Evolutionary conservation across 1,140 invertebrate species (phyloP).

Genomic region (Metopolophium dirhodum): DNA sequence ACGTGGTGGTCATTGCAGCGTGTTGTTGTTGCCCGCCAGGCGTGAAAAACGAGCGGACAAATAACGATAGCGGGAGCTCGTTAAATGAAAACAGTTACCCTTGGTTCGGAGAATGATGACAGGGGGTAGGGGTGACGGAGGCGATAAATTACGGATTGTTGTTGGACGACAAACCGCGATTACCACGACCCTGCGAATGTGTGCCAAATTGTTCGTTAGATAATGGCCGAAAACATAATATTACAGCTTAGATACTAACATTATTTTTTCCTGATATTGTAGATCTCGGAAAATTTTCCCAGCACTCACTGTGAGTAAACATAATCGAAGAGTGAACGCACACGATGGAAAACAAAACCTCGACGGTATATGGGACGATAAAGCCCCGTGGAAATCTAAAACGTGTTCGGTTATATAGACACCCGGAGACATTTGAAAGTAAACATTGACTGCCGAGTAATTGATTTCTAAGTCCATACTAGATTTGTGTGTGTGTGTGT

Average conservation of each 20-base stretch:
- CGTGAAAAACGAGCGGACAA: neutral
- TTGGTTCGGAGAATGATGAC: neutral
- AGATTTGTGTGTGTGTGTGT: neutral
- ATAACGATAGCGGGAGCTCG: neutral
- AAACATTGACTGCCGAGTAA: neutral
- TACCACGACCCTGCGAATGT: neutral
- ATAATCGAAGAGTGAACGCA: neutral
- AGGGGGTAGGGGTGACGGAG: too few species aligned
- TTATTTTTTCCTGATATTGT: neutral
- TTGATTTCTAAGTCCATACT: conserved; percentile 11
- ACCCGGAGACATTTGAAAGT: neutral
- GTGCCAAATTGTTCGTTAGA: neutral
- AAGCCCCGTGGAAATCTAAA: conserved; percentile 31
- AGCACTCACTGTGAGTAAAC: neutral
- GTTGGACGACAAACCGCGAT: neutral
- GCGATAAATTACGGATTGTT: neutral
- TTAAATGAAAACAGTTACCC: conserved; percentile 9
- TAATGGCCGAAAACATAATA: neutral
- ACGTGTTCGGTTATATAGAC: neutral
- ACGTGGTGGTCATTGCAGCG: neutral
- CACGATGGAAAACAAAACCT: neutral
- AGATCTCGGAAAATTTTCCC: neutral
- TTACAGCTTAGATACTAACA: neutral
- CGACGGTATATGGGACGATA: neutral
- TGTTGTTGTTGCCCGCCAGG: neutral